These are phyloP conservation scores for Halocynthia roretzi DNA, from an alignment of 23 tunicate genomes.

Conservation along the genomic window DNA sequence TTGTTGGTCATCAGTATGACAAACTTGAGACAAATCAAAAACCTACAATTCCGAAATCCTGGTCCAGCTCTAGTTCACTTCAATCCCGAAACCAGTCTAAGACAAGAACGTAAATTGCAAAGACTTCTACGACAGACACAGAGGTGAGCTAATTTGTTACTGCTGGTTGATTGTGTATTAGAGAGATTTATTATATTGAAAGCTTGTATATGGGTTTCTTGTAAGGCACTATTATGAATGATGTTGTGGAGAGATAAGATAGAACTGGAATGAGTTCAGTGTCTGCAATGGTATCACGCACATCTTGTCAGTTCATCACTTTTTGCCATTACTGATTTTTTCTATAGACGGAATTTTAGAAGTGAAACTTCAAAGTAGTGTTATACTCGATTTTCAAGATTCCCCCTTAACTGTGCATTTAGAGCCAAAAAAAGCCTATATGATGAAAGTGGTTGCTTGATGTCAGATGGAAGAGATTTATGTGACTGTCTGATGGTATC, in stretches of 20 bases:
- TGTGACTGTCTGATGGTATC: slow-evolving; percentile 67
- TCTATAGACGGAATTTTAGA: too few species aligned
- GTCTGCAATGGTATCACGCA: too few species aligned
- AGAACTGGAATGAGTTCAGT: too few species aligned
- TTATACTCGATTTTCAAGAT: not conserved
- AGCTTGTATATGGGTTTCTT: too few species aligned
- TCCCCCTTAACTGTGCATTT: not conserved
- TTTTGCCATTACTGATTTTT: not conserved
- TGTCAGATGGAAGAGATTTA: slow-evolving; percentile 56
- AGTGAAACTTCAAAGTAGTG: not conserved
- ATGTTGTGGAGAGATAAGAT: too few species aligned
- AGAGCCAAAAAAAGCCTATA: slow-evolving; percentile 49
- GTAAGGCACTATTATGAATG: too few species aligned
- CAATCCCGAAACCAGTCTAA: slow-evolving; percentile 58
- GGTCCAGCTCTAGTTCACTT: slow-evolving; percentile 75
- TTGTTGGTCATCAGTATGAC: too few species aligned
- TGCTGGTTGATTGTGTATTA: too few species aligned
- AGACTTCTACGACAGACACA: slow-evolving; percentile 54
- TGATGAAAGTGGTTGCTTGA: slow-evolving; percentile 62
- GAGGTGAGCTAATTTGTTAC: slow-evolving; percentile 5
- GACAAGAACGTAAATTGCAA: slow-evolving; percentile 67
- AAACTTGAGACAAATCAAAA: slow-evolving; percentile 22
- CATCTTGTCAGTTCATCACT: not conserved
- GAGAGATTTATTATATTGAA: too few species aligned
- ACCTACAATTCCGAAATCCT: slow-evolving; percentile 63